phyloP scores from a whole-genome alignment of 1,140 invertebrate genomes.

The Drosophila sproati region DNA sequence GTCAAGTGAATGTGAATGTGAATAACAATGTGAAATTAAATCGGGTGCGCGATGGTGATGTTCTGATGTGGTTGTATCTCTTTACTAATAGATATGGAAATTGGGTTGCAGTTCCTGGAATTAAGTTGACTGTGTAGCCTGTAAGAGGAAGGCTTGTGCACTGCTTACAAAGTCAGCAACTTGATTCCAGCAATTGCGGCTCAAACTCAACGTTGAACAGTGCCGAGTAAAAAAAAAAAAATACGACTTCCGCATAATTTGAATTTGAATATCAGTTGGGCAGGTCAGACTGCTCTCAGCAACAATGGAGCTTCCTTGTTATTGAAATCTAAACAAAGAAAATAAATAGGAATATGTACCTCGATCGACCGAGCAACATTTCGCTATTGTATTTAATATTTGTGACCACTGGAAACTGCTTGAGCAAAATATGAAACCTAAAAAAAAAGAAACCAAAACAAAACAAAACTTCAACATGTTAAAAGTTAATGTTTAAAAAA shows the following conservation, averaged over 20 bases:
- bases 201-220: conserved; percentile 46
- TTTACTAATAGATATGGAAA: conserved; percentile 18
- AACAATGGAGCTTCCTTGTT: conserved; percentile 18
- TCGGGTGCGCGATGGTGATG: conserved; percentile 7
- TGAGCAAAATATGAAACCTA: conserved; percentile 18
- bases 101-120: conserved; percentile 84
- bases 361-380: conserved; percentile 14
- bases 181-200: conserved; percentile 85
- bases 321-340: conserved; percentile 21
- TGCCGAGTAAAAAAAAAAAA: conserved; percentile 31
- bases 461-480: conserved; percentile 6
- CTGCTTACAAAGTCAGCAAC: conserved; percentile 83
- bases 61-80: conserved; percentile 23
- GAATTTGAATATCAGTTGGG: conserved; percentile 28
- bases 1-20: conserved; percentile 8
- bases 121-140: conserved; percentile 85
- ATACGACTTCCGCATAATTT: not conserved
- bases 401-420: conserved; percentile 22
- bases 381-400: conserved; percentile 43
- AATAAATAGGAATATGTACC: conserved; percentile 9
- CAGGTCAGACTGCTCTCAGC: not conserved
- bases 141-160: conserved; percentile 72
- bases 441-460: conserved; percentile 9
- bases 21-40: conserved; percentile 32
- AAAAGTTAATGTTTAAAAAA: conserved; percentile 27